Evolutionary conservation across 2,113 vertebrate species (phyloP), one percentile per base, ranked within the genome.

Genomic region (Nothocercus julius): DNA sequence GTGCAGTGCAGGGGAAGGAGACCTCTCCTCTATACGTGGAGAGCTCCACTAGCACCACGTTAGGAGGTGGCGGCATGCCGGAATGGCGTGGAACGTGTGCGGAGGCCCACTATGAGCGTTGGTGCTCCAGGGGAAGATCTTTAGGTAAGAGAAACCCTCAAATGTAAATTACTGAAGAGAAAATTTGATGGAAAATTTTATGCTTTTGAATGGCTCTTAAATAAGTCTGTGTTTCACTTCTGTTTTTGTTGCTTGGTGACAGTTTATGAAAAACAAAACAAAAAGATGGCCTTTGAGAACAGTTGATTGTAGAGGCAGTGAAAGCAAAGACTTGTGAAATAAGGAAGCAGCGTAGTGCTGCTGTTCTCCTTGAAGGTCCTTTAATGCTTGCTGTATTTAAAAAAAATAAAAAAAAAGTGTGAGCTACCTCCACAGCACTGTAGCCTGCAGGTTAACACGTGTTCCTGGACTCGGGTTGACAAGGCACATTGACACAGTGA

Each of bases 241-340:
- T 34, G 15, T 27, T 87, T 94, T 68, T 51, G 11, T 69, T 84
- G 69, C 56, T 93, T 95, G 85, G 53, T 91, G 92, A 85, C 49
- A 32, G 80, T 87, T 44, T 66, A 21, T 82, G 73, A 10, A 47
- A 47, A 20, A 47, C 18, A 47, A 45, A 21, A 49, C 42, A 91
- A 80, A 45, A 91, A 96, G 81, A 75, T 61, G 72, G 74, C 78
- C 80, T 89, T 59, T 88, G 89, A 86, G 82, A 94, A 91, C 64
- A 81, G 82, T 92, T 91, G 95, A 96, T 88, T 85, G 42, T 58
- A 51, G 54, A 49, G 68, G 81, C 84, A 88, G 63, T 96, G 89
- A 94, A 97, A 91, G 28, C 78, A 69, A 81, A 91, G 87, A 74
- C 72, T 88, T 81, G 82, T 89, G 95, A 96, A 95, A 69, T 73